phyloP scores from a whole-genome alignment of 2,888 invertebrate species.

The Limnephilus rhombicus region DNA sequence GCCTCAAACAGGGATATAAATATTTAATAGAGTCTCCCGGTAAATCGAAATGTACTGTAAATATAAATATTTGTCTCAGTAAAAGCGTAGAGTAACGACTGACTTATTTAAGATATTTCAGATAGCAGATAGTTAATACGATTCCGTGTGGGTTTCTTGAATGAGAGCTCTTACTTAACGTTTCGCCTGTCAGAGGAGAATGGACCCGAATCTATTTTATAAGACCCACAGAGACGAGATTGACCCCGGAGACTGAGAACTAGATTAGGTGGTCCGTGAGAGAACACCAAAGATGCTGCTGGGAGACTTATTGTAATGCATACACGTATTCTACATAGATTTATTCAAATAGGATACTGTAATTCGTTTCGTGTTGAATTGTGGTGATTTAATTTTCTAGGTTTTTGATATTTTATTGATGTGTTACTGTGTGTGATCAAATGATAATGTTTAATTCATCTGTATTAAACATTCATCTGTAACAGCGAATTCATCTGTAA shows the following conservation, averaged over 20 bases:
- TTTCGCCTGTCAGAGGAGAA: background rate
- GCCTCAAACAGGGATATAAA: too few species aligned
- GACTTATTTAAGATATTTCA: background rate
- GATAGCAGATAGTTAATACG: background rate
- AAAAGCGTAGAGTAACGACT: background rate
- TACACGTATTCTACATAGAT: background rate
- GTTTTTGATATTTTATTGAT: background rate
- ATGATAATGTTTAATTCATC: too few species aligned
- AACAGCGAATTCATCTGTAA: too few species aligned
- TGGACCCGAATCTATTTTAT: slow-evolving; percentile 1
- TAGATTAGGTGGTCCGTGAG: background rate
- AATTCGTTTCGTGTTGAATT: background rate
- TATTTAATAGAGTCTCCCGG: background rate
- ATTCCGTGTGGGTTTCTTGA: background rate
- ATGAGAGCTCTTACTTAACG: background rate
- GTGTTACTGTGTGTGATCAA: background rate
- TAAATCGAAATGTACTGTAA: background rate
- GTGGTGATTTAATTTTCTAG: background rate
- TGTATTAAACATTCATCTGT: too few species aligned
- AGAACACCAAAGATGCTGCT: background rate
- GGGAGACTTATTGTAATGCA: background rate
- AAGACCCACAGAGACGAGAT: background rate
- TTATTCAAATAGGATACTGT: background rate
- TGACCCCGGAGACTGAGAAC: background rate
- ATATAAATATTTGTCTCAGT: background rate